Percentiles rank a stretch among this genome's conserved stretches.
These are phyloP conservation scores for Napeogenes sylphis DNA, from an alignment of 2,888 invertebrate species.

Conservation along the genomic window DNA sequence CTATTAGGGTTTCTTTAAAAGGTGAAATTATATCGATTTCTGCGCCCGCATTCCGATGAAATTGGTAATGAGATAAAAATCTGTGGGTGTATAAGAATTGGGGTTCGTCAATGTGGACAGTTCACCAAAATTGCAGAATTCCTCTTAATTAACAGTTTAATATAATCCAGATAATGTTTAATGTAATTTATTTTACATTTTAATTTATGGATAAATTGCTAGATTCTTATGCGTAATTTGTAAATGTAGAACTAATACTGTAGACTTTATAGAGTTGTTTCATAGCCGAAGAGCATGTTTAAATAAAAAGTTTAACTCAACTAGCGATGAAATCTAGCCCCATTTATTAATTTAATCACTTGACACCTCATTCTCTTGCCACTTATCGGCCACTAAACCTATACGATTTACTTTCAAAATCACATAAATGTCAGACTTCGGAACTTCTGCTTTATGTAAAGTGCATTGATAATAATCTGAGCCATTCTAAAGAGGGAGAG, in stretches of 20 bases:
- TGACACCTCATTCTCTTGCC: slow-evolving; percentile 68
- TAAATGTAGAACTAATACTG: neutral
- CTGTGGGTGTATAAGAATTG: slow-evolving; percentile 50
- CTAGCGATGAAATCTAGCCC: slow-evolving; percentile 36
- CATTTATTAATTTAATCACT: slow-evolving; percentile 72
- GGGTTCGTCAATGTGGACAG: neutral
- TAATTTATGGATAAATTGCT: no score
- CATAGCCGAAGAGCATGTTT: slow-evolving; percentile 12
- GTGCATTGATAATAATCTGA: slow-evolving; percentile 76
- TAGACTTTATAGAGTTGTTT: slow-evolving; percentile 6
- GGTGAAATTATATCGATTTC: slow-evolving; percentile 57
- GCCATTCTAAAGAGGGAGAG: slow-evolving; percentile 58
- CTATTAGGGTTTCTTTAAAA: slow-evolving; percentile 63
- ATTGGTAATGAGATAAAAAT: slow-evolving; percentile 71
- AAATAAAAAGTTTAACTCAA: slow-evolving; percentile 21
- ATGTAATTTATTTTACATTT: no score
- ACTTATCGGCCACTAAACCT: slow-evolving; percentile 68
- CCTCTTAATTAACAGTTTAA: neutral
- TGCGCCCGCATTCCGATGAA: slow-evolving; percentile 68
- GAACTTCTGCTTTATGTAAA: slow-evolving; percentile 77
- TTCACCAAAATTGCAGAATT: neutral
- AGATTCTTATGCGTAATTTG: no score
- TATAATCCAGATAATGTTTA: no score
- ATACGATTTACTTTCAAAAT: slow-evolving; percentile 73
- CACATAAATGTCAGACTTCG: slow-evolving; percentile 73